Evolutionary conservation across 2,797 vertebrate species (phyloP), one percentile per base, ranked within the genome.

Genomic region (Enteromius thamalakanensis): DNA sequence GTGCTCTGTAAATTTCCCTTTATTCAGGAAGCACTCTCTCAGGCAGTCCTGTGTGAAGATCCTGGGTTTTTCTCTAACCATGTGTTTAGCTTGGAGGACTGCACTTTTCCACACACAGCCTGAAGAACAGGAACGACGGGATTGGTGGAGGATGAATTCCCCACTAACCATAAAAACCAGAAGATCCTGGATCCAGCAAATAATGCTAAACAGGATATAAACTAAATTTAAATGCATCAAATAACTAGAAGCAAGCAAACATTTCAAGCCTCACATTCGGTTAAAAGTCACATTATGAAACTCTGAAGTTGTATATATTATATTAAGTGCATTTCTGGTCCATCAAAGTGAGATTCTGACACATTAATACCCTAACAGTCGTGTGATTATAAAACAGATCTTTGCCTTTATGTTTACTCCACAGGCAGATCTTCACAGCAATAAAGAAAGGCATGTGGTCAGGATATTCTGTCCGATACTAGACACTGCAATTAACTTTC

Each of bases 21-120:
- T 49, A 32, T 76, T 87, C 86, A 85, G 65, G 64, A 86, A 86
- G 71, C 62, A 32, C 45, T 81, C 76, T 83, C 45, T 85, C 83
- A 64, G 79, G 68, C 65, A 65, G 47, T 65, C 47, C 81, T 51
- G 34, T 65, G 58, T 51, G 32, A 72, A 58, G 49, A 58, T 65
- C 55, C 51, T 76, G 77, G 75, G 53, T 23, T 81, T 81, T 80
- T 69, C 55, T 70, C 58, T 80, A 86, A 85, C 70, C 82, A 75
- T 79, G 74, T 89, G 85, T 89, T 87, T 87, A 85, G 82, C 62
- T 89, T 89, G 85, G 86, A 87, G 64, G 71, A 51, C 42, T 74
- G 75, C 68, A 32, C 68, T 78, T 83, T 77, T 85, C 83, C 83
- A 67, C 65, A 77, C 67, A 29, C 68, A 87, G 76, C 40, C 58